Conservation (phyloP, 2,888 invertebrate species). For the Cyclophora albipunctata region DNA sequence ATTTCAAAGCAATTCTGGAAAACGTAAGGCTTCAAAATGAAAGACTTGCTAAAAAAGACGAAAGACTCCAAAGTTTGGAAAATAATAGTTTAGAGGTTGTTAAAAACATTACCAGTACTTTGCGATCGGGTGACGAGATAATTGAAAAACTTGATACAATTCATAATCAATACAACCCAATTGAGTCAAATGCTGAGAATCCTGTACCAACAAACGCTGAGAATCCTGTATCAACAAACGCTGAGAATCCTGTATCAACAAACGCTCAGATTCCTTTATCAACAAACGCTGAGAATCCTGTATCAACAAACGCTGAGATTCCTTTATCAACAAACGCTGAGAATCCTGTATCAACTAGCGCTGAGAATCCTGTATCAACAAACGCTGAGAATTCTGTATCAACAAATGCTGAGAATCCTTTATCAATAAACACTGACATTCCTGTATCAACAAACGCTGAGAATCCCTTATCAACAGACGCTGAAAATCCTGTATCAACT, state of each 20-base stretch:
- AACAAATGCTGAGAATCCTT: too few species aligned
- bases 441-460: too few species aligned
- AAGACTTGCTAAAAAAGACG: conserved; percentile 32
- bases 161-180: conserved; percentile 22
- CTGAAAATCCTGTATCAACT: not conserved
- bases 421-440: too few species aligned
- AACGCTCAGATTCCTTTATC: too few species aligned
- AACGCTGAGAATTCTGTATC: too few species aligned
- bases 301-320: not conserved
- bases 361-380: too few species aligned
- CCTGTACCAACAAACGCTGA: too few species aligned
- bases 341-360: too few species aligned
- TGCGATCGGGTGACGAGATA: conserved; percentile 31
- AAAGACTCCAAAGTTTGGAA: conserved; percentile 37
- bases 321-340: too few species aligned
- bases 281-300: not conserved
- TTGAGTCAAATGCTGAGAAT: not conserved
- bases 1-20: conserved; percentile 34
- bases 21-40: conserved; percentile 37
- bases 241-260: too few species aligned
- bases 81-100: conserved; percentile 34
- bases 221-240: too few species aligned
- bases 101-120: conserved; percentile 29
- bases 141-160: conserved; percentile 35
- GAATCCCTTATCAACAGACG: too few species aligned